A percentile compares a stretch with the other conserved stretches of the same genome.
Evolutionary conservation across 2,113 vertebrate genomes (phyloP).

Genomic region (Microtus montanus): DNA sequence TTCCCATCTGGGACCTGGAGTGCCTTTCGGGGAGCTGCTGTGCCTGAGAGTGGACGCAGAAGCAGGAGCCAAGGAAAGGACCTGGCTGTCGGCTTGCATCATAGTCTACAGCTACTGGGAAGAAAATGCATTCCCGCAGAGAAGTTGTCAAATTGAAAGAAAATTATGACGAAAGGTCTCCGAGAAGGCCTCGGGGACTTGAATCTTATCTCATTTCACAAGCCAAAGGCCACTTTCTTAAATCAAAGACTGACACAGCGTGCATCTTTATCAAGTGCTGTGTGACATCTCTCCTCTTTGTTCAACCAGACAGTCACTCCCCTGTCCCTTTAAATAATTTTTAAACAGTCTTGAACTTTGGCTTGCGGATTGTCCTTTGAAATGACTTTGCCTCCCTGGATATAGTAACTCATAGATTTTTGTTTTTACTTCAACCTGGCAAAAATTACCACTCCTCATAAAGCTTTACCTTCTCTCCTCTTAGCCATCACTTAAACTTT

Average conservation of each 20-base stretch:
- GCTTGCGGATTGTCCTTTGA: constrained; percentile 55
- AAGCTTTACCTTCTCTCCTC: constrained; percentile 70
- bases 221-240: constrained; percentile 52
- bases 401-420: constrained; percentile 55
- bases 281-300: constrained; percentile 44
- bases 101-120: constrained; percentile 54
- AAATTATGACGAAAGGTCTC: constrained; percentile 64
- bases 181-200: constrained; percentile 54
- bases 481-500: constrained; percentile 68
- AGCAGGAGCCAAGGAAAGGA: constrained; percentile 34
- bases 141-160: constrained; percentile 44
- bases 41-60: background rate
- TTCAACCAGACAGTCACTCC: background rate
- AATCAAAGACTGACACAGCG: constrained; percentile 65
- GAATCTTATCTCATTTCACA: constrained; percentile 38
- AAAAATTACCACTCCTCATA: constrained; percentile 76
- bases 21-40: background rate
- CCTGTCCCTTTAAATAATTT: constrained; percentile 61
- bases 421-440: constrained; percentile 59
- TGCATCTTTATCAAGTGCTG: constrained; percentile 60
- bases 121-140: constrained; percentile 65
- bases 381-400: constrained; percentile 60
- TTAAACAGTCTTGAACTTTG: constrained; percentile 65
- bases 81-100: constrained; percentile 8
- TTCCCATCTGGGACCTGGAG: background rate